A percentile compares a stretch with the other conserved stretches of the same genome.
These are phyloP conservation scores for Pitta sordida DNA, from an alignment of 2,113 vertebrate species.

Conservation along the genomic window DNA sequence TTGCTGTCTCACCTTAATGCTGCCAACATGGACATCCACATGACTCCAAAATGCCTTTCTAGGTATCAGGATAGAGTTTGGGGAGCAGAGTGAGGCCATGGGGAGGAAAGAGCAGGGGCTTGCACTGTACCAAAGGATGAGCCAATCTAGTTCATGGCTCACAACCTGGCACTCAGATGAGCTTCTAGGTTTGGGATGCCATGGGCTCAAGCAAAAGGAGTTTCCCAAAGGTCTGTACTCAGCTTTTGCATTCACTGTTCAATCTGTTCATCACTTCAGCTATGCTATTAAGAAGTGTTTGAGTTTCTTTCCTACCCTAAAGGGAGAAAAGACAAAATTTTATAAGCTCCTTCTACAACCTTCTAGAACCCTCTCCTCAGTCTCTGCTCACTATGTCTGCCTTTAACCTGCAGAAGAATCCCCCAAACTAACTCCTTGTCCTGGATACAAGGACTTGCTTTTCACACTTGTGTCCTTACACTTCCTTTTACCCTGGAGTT, in stretches of 20 bases:
- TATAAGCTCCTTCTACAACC: not conserved
- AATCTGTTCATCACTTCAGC: not conserved
- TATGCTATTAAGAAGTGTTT: not conserved
- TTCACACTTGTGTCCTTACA: not conserved
- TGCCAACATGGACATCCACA: not conserved
- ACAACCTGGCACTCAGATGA: not conserved
- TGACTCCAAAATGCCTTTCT: not conserved
- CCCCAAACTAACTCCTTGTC: not conserved
- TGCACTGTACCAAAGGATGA: not conserved
- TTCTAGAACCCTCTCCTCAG: not conserved
- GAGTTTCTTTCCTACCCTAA: not conserved
- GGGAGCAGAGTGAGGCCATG: not conserved
- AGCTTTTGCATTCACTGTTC: not conserved
- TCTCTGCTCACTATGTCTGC: not conserved
- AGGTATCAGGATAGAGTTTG: not conserved
- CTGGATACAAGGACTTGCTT: not conserved
- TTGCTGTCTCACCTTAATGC: not conserved
- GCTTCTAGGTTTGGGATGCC: not conserved
- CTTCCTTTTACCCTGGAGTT: not conserved
- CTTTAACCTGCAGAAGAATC: not conserved
- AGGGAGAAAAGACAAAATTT: not conserved
- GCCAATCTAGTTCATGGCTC: not conserved
- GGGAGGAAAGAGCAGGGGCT: not conserved
- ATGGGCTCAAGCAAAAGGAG: not conserved
- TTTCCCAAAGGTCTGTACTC: not conserved